A percentile compares a stretch with the other conserved stretches of the same genome.
These are phyloP conservation scores for Tetraneura akinire DNA, from an alignment of 1,140 invertebrate species.

Conservation along the genomic window DNA sequence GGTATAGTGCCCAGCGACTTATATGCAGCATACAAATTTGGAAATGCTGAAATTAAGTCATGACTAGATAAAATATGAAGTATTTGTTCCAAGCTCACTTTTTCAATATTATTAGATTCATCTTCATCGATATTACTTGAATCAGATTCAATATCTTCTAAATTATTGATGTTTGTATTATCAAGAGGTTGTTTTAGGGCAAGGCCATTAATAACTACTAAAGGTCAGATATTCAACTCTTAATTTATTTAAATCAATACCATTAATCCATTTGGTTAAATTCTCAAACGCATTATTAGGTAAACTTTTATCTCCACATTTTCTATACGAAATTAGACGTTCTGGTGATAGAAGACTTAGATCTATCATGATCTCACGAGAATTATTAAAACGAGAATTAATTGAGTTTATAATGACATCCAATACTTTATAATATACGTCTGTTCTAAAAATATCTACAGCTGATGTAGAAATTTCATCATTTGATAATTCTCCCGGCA, in stretches of 20 bases:
- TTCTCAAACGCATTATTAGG: not conserved
- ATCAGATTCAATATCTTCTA: not conserved
- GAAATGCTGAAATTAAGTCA: too few species aligned
- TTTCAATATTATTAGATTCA: too few species aligned
- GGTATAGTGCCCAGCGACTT: not conserved
- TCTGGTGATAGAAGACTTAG: not conserved
- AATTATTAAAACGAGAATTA: not conserved
- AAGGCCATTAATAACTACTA: not conserved
- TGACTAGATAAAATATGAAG: too few species aligned
- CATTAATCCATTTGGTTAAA: not conserved
- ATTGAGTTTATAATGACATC: constrained; percentile 1
- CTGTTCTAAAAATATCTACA: not conserved
- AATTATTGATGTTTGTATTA: too few species aligned
- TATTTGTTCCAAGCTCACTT: too few species aligned
- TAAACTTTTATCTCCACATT: not conserved
- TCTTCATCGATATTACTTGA: not conserved
- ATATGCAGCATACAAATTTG: not conserved
- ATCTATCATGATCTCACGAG: not conserved
- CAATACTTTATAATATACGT: constrained; percentile 8
- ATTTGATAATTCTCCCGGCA: constrained; percentile 1
- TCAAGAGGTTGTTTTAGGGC: not conserved
- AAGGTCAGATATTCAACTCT: not conserved
- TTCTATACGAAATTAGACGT: not conserved
- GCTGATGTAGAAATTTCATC: not conserved
- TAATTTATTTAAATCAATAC: not conserved